Conservation (phyloP, 2,888 invertebrate species). For the Tupiocoris notatus region DNA sequence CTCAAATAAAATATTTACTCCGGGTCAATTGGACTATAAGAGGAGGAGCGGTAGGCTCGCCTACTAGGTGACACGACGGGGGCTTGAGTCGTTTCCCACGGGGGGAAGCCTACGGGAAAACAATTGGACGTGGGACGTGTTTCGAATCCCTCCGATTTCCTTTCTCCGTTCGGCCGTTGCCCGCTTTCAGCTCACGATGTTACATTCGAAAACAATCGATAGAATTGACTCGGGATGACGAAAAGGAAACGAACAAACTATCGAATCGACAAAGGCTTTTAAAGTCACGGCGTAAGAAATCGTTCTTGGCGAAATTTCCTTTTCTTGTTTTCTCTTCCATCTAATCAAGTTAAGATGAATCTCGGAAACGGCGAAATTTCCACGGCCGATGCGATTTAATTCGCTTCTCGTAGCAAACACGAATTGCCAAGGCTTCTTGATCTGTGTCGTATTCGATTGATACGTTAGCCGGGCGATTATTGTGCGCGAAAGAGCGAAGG, state of each 20-base stretch:
- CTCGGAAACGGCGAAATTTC: no score
- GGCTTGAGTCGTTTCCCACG: not conserved
- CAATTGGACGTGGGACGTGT: conserved; percentile 6
- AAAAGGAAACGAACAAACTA: not conserved
- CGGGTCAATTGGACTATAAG: conserved; percentile 3
- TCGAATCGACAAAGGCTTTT: no score
- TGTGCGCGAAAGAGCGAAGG: not conserved
- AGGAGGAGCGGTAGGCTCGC: not conserved
- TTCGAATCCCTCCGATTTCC: not conserved
- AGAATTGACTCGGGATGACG: not conserved
- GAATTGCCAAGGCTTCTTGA: no score
- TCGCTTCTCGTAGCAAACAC: no score
- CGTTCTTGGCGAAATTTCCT: not conserved
- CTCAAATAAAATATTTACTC: conserved; percentile 8
- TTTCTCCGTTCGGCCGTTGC: not conserved
- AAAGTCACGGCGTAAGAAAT: not conserved
- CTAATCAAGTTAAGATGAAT: no score
- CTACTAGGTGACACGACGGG: not conserved
- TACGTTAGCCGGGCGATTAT: not conserved
- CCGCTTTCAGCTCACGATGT: conserved; percentile 5
- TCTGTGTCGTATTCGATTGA: no score
- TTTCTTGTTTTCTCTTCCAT: not conserved
- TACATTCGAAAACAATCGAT: conserved; percentile 11
- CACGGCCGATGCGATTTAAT: no score
- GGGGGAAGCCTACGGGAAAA: not conserved